phyloP scores from a whole-genome alignment of 2,113 vertebrate genomes.

The Hiodon alosoides region DNA sequence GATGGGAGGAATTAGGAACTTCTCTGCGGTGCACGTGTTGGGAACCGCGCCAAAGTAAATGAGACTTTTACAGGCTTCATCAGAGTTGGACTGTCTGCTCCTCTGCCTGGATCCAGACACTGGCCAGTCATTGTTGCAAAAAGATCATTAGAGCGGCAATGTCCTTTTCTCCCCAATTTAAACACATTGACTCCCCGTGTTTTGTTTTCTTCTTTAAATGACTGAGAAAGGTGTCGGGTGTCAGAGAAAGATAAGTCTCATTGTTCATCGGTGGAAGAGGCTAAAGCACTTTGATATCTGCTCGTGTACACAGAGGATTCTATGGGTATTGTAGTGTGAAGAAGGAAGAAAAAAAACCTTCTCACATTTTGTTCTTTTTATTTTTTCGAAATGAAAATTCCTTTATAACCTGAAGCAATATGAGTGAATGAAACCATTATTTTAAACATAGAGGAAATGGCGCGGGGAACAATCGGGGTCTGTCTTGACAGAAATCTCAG shows the following conservation, averaged over 20 bases:
- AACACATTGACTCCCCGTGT: conserved; percentile 2
- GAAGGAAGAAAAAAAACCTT: background rate
- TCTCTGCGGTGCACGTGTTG: conserved; percentile 45
- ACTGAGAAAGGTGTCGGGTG: conserved; percentile 53
- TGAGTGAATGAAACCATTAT: conserved; percentile 7
- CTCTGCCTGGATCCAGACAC: conserved; percentile 22
- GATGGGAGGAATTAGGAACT: conserved; percentile 39
- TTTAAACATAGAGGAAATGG: background rate
- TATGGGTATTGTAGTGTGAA: background rate
- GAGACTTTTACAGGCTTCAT: conserved; percentile 16
- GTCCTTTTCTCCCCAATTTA: conserved; percentile 32
- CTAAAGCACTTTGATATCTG: background rate
- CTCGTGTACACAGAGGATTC: background rate
- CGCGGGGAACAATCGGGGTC: background rate
- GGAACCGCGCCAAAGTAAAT: conserved; percentile 39
- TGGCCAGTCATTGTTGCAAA: conserved; percentile 34
- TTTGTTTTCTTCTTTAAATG: conserved; percentile 49
- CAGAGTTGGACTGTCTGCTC: conserved; percentile 14
- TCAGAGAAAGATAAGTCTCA: conserved; percentile 8
- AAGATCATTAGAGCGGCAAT: conserved; percentile 32
- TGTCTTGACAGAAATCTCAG: conserved; percentile 41
- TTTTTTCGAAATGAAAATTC: background rate
- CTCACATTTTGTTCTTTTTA: too few species aligned
- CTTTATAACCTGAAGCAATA: conserved; percentile 2
- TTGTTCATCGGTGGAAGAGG: background rate